phyloP scores from a whole-genome alignment of 2,113 vertebrate species.

The Ploceus nigricollis region DNA sequence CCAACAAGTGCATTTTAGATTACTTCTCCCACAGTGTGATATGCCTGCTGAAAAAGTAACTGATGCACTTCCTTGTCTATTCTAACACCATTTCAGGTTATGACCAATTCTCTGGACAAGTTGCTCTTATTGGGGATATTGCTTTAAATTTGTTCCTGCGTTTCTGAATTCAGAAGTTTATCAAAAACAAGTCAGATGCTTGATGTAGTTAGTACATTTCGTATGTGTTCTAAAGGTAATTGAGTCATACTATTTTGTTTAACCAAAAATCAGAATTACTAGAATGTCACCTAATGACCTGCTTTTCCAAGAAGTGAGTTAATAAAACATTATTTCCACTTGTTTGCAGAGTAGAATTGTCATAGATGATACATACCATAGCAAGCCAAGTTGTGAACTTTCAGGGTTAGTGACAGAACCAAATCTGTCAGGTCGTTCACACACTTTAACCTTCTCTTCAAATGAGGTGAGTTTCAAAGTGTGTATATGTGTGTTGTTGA shows the following conservation, averaged over 20 bases:
- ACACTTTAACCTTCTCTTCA: slow-evolving; percentile 94
- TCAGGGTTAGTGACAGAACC: slow-evolving; percentile 91
- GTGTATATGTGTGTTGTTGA: slow-evolving; percentile 70
- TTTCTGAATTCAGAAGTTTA: neutral
- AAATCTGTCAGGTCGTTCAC: slow-evolving; percentile 91
- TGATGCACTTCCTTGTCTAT: neutral
- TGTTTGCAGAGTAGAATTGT: slow-evolving; percentile 92
- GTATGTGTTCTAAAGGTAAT: neutral
- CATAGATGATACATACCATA: slow-evolving; percentile 89
- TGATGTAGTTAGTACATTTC: neutral
- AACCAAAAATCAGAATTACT: neutral
- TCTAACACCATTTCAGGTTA: neutral
- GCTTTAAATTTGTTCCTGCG: neutral
- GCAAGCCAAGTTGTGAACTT: slow-evolving; percentile 86
- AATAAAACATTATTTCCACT: slow-evolving; percentile 86
- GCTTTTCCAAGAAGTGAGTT: slow-evolving; percentile 68
- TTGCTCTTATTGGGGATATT: neutral
- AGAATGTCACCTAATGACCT: slow-evolving; percentile 56
- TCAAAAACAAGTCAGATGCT: neutral
- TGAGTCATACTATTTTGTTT: neutral
- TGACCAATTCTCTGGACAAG: neutral
- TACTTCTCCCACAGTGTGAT: neutral
- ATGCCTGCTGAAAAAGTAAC: neutral
- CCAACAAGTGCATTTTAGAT: neutral
- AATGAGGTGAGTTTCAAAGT: slow-evolving; percentile 87